Conservation (phyloP, 1,140 invertebrate genomes). For the Archivesica marissinica region DNA sequence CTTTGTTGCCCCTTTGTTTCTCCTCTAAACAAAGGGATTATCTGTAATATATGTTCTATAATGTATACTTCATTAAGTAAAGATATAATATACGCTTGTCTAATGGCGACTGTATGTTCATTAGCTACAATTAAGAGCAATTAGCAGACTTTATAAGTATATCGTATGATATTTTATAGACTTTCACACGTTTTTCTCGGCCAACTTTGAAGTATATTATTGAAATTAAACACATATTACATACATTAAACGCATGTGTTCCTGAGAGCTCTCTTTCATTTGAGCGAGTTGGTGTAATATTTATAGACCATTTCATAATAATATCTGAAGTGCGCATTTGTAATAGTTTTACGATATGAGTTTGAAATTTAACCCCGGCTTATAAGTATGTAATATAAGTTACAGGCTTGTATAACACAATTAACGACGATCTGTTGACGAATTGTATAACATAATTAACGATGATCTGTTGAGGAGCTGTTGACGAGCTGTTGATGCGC, state of each 20-base stretch:
- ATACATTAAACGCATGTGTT: slow-evolving; percentile 30
- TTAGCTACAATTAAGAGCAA: too few species aligned
- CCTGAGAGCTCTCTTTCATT: not conserved
- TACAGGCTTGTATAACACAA: not conserved
- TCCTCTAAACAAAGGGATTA: too few species aligned
- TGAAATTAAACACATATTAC: not conserved
- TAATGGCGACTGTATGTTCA: too few species aligned
- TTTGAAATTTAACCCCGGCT: slow-evolving; percentile 41
- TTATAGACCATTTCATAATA: not conserved
- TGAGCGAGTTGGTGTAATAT: not conserved
- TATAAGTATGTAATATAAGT: not conserved
- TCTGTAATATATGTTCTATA: too few species aligned
- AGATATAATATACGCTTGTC: too few species aligned
- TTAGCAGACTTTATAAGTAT: slow-evolving; percentile 15
- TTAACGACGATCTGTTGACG: not conserved
- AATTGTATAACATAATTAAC: too few species aligned
- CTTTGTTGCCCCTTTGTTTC: too few species aligned
- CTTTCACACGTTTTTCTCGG: slow-evolving; percentile 13
- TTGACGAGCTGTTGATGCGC: too few species aligned
- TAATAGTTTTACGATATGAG: slow-evolving; percentile 19
- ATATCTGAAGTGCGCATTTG: slow-evolving; percentile 29
- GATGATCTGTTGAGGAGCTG: too few species aligned
- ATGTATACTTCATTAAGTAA: too few species aligned
- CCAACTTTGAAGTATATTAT: not conserved
- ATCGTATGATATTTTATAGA: slow-evolving; percentile 34